Conservation (phyloP, 2,113 vertebrate genomes). For the Triplophysa dalaica region DNA sequence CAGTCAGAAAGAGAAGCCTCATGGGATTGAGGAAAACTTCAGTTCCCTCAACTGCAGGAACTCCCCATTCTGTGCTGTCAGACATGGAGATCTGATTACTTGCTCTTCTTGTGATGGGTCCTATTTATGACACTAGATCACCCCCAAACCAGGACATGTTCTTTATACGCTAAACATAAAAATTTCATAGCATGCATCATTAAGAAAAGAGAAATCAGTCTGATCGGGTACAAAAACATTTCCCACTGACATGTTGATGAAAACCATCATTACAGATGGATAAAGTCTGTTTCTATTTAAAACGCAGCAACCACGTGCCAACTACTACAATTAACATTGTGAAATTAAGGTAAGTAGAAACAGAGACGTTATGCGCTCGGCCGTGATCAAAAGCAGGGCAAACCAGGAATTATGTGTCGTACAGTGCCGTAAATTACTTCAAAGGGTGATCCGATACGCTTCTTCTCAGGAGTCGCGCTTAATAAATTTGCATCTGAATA, state of each 20-base stretch:
- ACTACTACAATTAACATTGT: conserved; percentile 28
- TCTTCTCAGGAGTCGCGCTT: conserved; percentile 16
- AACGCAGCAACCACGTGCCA: conserved; percentile 10
- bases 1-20: conserved; percentile 22
- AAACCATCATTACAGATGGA: background rate
- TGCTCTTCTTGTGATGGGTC: background rate
- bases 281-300: background rate
- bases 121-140: background rate
- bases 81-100: conserved; percentile 19
- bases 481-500: conserved; percentile 39
- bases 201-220: conserved; percentile 8
- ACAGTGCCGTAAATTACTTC: conserved; percentile 32
- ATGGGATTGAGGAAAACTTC: conserved; percentile 2
- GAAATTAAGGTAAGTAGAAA: background rate
- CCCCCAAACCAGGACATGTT: background rate
- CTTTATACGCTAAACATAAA: conserved; percentile 34
- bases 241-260: background rate
- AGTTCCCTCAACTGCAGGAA: background rate
- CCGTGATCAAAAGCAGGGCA: conserved; percentile 4
- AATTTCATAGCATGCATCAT: conserved; percentile 28
- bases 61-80: background rate
- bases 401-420: conserved; percentile 30
- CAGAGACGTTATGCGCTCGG: background rate
- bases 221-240: conserved; percentile 23
- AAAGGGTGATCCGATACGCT: conserved; percentile 43